phyloP scores from a whole-genome alignment of 2,888 invertebrate species.

The Alcis repandata region DNA sequence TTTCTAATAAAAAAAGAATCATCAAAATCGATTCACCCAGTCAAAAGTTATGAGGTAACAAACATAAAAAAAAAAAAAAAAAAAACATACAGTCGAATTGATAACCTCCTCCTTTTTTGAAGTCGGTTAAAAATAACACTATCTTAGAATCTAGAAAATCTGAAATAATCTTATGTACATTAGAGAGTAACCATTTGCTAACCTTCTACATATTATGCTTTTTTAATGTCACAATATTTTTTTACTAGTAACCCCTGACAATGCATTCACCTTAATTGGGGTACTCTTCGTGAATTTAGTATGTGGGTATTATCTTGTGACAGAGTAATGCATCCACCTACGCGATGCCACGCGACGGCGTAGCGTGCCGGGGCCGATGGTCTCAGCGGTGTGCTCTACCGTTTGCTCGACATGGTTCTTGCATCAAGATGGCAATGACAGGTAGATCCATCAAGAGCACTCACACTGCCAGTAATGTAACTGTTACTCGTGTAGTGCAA shows the following conservation, averaged over 20 bases:
- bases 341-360: conserved; percentile 12
- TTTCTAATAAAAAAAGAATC: no score
- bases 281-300: conserved; percentile 24
- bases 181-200: background rate
- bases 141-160: no score
- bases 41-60: no score
- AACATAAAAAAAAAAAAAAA: no score
- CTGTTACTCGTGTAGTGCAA: background rate
- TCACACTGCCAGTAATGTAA: background rate
- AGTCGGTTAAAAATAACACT: no score
- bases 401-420: conserved; percentile 54
- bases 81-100: no score
- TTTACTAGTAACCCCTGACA: background rate
- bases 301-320: conserved; percentile 45
- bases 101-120: no score
- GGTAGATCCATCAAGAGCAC: background rate
- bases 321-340: conserved; percentile 40
- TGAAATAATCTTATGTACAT: no score
- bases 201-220: background rate
- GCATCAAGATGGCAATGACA: conserved; percentile 49
- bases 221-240: background rate
- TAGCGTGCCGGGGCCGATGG: conserved; percentile 14
- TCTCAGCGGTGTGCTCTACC: conserved; percentile 55
- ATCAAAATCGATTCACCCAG: no score
- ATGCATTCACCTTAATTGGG: conserved; percentile 1